phyloP scores from a whole-genome alignment of 2,113 vertebrate species.

The Aegotheles bennettii region DNA sequence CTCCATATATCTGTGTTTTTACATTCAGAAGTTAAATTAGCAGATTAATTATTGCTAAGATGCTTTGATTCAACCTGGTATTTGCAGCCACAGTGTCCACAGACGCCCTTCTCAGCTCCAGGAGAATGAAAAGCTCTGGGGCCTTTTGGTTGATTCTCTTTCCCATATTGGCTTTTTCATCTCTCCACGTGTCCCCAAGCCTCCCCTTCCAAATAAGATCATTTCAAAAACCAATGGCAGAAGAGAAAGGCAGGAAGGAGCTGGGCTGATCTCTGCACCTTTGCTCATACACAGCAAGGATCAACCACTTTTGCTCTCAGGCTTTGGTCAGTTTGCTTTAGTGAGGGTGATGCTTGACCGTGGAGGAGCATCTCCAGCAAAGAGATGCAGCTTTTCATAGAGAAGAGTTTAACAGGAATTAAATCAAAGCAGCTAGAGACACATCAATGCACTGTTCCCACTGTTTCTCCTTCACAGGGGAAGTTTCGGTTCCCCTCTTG shows the following conservation, averaged over 20 bases:
- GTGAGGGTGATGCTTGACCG: background rate
- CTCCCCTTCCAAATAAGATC: background rate
- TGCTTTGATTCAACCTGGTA: background rate
- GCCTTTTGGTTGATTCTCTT: background rate
- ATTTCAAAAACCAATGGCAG: background rate
- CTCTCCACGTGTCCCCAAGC: background rate
- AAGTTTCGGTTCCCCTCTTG: background rate
- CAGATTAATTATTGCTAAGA: background rate
- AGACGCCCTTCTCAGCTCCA: background rate
- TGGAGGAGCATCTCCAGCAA: background rate
- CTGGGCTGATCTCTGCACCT: background rate
- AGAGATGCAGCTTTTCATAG: background rate
- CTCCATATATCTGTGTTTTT: background rate
- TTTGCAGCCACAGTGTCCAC: background rate
- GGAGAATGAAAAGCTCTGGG: background rate
- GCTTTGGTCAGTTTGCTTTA: background rate
- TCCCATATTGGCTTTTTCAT: background rate
- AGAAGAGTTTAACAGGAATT: background rate
- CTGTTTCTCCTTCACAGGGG: background rate
- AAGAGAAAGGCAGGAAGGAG: background rate
- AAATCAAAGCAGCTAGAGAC: background rate
- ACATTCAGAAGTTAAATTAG: background rate
- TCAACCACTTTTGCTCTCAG: background rate
- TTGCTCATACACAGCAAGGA: background rate
- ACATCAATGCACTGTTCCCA: background rate